Conservation (phyloP, 2,888 invertebrate species). For the Busseola fusca region DNA sequence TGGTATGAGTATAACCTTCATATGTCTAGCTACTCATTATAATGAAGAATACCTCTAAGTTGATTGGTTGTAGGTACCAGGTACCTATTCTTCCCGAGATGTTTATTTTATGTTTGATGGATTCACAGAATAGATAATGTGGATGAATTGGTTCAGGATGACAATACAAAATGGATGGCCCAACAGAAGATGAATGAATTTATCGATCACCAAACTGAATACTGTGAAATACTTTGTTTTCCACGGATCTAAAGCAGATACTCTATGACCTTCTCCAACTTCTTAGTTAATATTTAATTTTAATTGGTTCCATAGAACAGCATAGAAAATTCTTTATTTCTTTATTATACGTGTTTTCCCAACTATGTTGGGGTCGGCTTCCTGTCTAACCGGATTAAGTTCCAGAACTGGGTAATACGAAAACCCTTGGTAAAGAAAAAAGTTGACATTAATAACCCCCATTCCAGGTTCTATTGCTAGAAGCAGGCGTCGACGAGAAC, state of each 20-base stretch:
- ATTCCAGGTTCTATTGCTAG: slow-evolving; percentile 79
- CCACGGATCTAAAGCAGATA: not conserved
- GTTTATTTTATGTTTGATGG: not conserved
- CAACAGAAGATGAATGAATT: not conserved
- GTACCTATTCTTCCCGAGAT: not conserved
- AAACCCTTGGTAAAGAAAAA: no score
- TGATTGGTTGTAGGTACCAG: not conserved
- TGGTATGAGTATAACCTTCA: not conserved
- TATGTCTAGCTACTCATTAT: not conserved
- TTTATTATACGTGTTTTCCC: no score
- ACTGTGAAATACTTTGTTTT: not conserved
- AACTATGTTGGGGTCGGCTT: no score
- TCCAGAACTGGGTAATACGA: no score
- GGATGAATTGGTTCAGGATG: not conserved
- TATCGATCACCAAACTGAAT: not conserved
- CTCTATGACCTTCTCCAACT: not conserved
- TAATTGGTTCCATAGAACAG: no score
- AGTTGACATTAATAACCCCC: not conserved
- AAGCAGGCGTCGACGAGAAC: slow-evolving; percentile 84
- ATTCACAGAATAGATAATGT: no score
- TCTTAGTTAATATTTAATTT: no score
- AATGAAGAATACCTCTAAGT: not conserved
- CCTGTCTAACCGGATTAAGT: no score
- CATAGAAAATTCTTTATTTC: no score
- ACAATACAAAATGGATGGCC: not conserved